Base-by-base conservation (phyloP, 1,140 invertebrate species). In the Ericerus pela region DNA sequence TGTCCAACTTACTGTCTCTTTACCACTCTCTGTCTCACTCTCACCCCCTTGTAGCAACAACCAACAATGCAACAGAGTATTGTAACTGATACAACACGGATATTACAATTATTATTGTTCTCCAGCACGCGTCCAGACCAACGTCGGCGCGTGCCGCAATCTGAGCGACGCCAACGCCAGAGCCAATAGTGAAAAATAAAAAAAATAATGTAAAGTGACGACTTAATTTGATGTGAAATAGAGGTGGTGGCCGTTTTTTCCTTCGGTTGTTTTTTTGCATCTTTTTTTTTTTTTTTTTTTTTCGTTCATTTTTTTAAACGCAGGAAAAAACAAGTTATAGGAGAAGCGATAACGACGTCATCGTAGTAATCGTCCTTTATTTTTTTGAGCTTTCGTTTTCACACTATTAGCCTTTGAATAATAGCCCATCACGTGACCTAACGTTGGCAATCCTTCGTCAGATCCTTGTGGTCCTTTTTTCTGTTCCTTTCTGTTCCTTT, bases 181-280 rank as follows among this genome's bases (percentile, higher is more conserved):
- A 10, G 20, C 41, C 22, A n/a, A n/a, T n/a, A n/a, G n/a, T n/a
- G n/a, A n/a, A n/a, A n/a, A n/a, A n/a, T n/a, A n/a, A n/a, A n/a
- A n/a, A n/a, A n/a, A n/a, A n/a, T n/a, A n/a, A 47, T 24, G 26
- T 47, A 47, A 47, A 47, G 41, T 47, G 41, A 47, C 41, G 26
- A 47, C 20, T 47, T 47, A 47, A 47, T 47, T 47, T 47, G 41
- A 47, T 47, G 41, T 47, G 41, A 47, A 47, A 47, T 47, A 47
- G 41, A 47, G 41, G 18, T 10, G 20, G 41, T 24, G 3, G 8
- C 4, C 10, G 8, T 47, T 38, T 38, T 38, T 38, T 38, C 5
- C 36, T n/a, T 47, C 37, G n/a, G n/a, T n/a, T n/a, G n/a, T n/a
- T n/a, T n/a, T n/a, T n/a, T n/a, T n/a, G n/a, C n/a, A n/a, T n/a